Conservation (phyloP, 1,140 invertebrate species). For the Ctenoplectra terminalis region DNA sequence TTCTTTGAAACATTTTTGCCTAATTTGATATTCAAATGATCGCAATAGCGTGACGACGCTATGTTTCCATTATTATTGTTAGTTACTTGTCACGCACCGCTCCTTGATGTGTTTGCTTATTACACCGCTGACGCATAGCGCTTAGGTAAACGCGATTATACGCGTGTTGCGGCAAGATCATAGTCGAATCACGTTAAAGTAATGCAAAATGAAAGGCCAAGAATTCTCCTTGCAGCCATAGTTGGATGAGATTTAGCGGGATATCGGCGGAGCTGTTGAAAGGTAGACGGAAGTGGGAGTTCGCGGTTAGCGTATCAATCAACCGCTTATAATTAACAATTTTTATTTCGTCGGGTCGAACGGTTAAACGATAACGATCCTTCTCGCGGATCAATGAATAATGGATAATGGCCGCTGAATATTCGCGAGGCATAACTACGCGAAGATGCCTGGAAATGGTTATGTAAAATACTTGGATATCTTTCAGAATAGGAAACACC, state of each 20-base stretch:
- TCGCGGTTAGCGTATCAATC: slow-evolving; percentile 5
- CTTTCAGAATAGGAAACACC: background rate
- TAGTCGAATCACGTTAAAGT: slow-evolving; percentile 17
- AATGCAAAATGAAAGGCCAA: slow-evolving; percentile 15
- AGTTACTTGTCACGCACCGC: background rate
- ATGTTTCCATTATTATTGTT: background rate
- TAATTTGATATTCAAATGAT: background rate
- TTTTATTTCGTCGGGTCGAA: background rate
- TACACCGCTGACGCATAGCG: background rate
- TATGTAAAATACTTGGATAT: background rate
- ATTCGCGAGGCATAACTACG: background rate
- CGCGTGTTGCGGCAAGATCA: slow-evolving; percentile 7
- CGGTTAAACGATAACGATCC: slow-evolving; percentile 9
- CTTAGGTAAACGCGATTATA: background rate
- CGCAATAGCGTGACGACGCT: too few relatives aligned
- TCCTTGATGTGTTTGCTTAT: background rate
- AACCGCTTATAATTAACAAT: background rate
- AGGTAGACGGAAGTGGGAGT: slow-evolving; percentile 4
- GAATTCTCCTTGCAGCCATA: background rate
- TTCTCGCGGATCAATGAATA: slow-evolving; percentile 22
- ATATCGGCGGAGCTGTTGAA: background rate
- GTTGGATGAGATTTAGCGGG: background rate
- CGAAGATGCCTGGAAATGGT: background rate
- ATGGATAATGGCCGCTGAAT: slow-evolving; percentile 14
- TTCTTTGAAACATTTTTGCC: background rate